A percentile compares a stretch with the other conserved stretches of the same genome.
phyloP scores from a whole-genome alignment of 2,113 vertebrate genomes.

The Columba janthina region DNA sequence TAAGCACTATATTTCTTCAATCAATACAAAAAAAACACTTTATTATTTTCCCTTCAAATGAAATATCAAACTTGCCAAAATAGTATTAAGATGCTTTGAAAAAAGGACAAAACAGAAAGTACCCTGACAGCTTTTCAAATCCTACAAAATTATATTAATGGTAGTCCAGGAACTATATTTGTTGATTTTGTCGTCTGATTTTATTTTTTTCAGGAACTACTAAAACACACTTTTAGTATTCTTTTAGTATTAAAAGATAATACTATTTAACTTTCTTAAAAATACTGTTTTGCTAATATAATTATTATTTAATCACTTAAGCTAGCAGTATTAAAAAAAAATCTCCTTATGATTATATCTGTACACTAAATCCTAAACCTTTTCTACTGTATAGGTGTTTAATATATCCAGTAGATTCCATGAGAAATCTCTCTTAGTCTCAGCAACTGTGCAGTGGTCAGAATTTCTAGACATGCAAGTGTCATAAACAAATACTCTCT shows the following conservation, averaged over 20 bases:
- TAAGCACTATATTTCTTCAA: constrained; percentile 81
- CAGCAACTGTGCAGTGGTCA: background rate
- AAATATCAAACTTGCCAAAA: constrained; percentile 76
- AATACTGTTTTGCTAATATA: background rate
- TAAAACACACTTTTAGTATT: background rate
- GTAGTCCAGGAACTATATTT: background rate
- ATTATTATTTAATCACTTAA: background rate
- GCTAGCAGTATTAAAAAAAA: background rate
- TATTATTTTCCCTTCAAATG: constrained; percentile 78
- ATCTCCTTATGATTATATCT: background rate
- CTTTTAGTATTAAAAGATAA: background rate
- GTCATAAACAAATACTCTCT: background rate
- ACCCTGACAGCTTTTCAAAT: constrained; percentile 23
- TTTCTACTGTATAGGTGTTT: background rate
- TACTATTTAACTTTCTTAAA: background rate
- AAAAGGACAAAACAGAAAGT: constrained; percentile 44
- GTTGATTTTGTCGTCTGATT: background rate
- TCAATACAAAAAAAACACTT: constrained; percentile 80
- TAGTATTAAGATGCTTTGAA: constrained; percentile 52
- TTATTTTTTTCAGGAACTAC: background rate
- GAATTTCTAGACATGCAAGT: background rate
- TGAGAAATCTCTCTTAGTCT: background rate
- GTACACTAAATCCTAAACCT: background rate
- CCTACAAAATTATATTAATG: constrained; percentile 22
- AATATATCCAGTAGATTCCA: background rate